Percentiles rank a stretch among this genome's conserved stretches.
These are phyloP conservation scores for Ophion slaviceki DNA, from an alignment of 2,888 invertebrate genomes.

Conservation along the genomic window DNA sequence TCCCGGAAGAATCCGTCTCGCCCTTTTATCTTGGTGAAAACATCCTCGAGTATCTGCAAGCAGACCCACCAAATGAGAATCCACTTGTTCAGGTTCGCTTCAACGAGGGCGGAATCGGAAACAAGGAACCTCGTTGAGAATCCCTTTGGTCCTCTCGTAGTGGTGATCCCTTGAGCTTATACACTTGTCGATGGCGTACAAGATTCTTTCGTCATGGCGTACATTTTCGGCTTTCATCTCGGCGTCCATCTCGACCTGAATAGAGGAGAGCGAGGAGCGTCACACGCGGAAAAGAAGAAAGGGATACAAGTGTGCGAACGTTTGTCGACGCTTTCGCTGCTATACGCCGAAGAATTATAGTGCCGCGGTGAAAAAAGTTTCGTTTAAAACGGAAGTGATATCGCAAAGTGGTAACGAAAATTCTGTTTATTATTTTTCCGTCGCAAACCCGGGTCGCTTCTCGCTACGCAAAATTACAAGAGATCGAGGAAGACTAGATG, in stretches of 20 bases:
- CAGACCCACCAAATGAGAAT: not conserved
- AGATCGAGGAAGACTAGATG: no score
- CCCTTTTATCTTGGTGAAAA: conserved; percentile 77
- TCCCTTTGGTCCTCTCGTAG: conserved; percentile 65
- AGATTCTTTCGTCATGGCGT: conserved; percentile 59
- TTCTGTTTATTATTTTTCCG: no score
- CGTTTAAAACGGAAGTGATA: no score
- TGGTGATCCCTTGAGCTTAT: conserved; percentile 70
- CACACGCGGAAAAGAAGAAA: not conserved
- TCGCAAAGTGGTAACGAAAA: no score
- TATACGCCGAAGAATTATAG: no score
- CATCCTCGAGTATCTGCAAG: conserved; percentile 67
- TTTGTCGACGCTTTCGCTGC: no score
- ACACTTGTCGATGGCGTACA: conserved; percentile 70
- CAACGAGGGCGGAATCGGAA: not conserved
- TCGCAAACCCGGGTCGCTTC: no score
- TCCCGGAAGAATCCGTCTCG: conserved; percentile 77
- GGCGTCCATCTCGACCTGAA: conserved; percentile 42
- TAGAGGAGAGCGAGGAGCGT: not conserved
- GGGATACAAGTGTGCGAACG: no score
- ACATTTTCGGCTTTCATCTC: conserved; percentile 3
- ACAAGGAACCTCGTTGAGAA: conserved; percentile 50
- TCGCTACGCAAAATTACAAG: no score
- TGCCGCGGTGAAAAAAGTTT: no score
- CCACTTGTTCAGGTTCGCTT: not conserved